Base-by-base conservation (phyloP, 2,797 vertebrate species). In the Sorex maritimensis region DNA sequence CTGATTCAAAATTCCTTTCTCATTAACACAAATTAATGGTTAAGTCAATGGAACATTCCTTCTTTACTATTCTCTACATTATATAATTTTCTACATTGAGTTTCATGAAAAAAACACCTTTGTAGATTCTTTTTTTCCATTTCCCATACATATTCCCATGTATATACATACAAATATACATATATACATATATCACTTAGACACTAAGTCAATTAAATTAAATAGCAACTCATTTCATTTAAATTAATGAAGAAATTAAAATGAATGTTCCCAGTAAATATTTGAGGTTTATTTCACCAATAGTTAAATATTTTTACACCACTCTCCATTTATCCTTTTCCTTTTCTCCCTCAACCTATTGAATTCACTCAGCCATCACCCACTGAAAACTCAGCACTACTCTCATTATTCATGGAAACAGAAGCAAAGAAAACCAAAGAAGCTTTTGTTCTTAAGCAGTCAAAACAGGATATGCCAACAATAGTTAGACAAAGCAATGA, bases 401-500 rank as follows among this genome's bases (percentile, higher is more conserved):
- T 12, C 81, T 93, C 78, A 87, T 96, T 95, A 92, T 69, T 95
- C 96, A 92, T 41, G 23, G 38, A 79, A 92, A 81, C 24, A 86
- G 86, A 90, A 86, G 38, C 44, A 80, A 87, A 86, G 73, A 41
- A 82, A 92, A 65, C 7, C 5, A 91, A 92, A 73, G 67, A 44
- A 81, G 67, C 78, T 95, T 93, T 95, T 96, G 74, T 94, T 94
- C 86, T 79, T 71, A 84, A 87, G 26, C 46, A 84, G 84, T 96
- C 94, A 95, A 95, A 96, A 91, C 86, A 92, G 79, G 69, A 92
- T 87, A 89, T 84, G 34, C 71, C 81, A 85, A 93, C 93, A 96
- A 92, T 93, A 88, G 58, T 71, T 81, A 21, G 6, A 77, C 46
- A 92, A 67, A 73, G 46, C 69, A 38, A 15, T 38, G 78, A 19